A percentile compares a stretch with the other conserved stretches of the same genome.
Evolutionary conservation across 2,113 vertebrate genomes (phyloP).

Genomic region (Fulmarus glacialis): DNA sequence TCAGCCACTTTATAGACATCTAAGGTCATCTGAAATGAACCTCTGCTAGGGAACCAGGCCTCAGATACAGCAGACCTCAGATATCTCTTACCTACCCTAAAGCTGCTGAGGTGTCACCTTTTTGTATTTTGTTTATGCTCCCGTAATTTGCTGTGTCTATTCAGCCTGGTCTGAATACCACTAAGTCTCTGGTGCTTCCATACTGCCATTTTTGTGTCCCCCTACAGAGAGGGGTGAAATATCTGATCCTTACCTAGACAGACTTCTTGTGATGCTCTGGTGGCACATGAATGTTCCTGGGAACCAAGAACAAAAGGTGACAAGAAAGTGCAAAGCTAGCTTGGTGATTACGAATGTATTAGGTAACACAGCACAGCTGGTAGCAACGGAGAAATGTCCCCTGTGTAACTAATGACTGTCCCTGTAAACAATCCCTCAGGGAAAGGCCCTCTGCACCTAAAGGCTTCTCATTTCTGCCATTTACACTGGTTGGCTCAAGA

Average conservation of each 20-base stretch:
- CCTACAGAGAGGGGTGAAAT: not conserved
- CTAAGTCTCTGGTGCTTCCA: not conserved
- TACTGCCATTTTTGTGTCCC: not conserved
- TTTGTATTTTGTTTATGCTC: not conserved
- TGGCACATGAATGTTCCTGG: not conserved
- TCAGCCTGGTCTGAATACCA: not conserved
- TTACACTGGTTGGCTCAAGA: not conserved
- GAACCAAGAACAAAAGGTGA: not conserved
- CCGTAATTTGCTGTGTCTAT: not conserved
- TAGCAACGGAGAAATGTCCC: not conserved
- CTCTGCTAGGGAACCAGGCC: not conserved
- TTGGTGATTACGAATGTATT: not conserved
- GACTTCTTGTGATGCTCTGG: not conserved
- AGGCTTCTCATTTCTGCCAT: not conserved
- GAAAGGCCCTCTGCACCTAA: not conserved
- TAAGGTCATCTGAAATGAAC: not conserved
- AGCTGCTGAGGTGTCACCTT: not conserved
- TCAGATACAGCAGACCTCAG: not conserved
- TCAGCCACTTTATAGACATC: not conserved
- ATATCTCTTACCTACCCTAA: not conserved
- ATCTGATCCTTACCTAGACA: not conserved
- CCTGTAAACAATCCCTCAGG: not conserved
- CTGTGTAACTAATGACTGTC: not conserved
- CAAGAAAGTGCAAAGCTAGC: not conserved
- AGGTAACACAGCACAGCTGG: not conserved